A percentile compares a stretch with the other conserved stretches of the same genome.
phyloP scores from a whole-genome alignment of 2,888 invertebrate species.

The Ypsolopha scabrella region DNA sequence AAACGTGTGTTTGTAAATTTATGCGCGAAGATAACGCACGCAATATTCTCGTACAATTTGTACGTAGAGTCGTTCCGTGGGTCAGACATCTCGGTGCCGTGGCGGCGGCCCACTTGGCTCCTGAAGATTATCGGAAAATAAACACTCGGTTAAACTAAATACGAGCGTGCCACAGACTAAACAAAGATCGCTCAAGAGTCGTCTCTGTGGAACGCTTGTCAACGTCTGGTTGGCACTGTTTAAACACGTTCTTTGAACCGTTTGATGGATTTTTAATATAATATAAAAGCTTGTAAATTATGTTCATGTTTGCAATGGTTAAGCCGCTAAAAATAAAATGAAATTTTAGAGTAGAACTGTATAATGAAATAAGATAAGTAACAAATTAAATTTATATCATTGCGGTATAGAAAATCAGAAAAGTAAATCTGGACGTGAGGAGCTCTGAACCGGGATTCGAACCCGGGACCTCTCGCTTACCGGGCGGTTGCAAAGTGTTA shows the following conservation, averaged over 20 bases:
- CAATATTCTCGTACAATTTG: slow-evolving; percentile 3
- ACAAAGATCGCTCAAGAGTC: slow-evolving; percentile 8
- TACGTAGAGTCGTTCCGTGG: slow-evolving; percentile 4
- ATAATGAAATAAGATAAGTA: no score
- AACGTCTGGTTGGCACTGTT: neutral
- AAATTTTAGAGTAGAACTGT: no score
- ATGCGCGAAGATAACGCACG: slow-evolving; percentile 1
- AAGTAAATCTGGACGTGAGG: no score
- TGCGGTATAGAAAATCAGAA: no score
- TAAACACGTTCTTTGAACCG: neutral
- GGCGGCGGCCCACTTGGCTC: slow-evolving; percentile 16
- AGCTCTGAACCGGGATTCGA: no score
- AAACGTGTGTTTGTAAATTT: slow-evolving; percentile 1
- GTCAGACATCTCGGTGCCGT: slow-evolving; percentile 29
- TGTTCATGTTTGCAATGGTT: neutral
- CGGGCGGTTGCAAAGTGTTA: no score
- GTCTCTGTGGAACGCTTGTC: neutral
- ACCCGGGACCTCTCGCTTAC: no score
- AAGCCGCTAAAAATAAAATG: no score
- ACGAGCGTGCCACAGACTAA: slow-evolving; percentile 28
- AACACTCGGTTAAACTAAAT: slow-evolving; percentile 8
- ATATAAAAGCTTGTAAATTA: neutral
- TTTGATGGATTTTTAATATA: neutral
- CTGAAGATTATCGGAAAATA: slow-evolving; percentile 19
- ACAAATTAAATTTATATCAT: no score